Percentiles rank a stretch among this genome's conserved stretches.
phyloP scores from a whole-genome alignment of 2,113 vertebrate genomes.

The Solenodon paradoxus region DNA sequence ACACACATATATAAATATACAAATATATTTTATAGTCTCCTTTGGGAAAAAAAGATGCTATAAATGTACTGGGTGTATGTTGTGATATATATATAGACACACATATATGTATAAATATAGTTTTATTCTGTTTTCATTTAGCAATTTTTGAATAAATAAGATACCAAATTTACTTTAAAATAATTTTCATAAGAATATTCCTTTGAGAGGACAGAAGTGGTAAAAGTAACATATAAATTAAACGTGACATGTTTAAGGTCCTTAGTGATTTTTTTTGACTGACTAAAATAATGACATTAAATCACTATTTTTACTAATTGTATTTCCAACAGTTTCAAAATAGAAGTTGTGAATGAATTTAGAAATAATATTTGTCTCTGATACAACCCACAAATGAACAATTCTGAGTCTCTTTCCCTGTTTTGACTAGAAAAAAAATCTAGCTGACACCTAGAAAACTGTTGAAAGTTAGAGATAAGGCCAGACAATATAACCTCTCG shows the following conservation, averaged over 20 bases:
- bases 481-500: background rate
- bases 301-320: background rate
- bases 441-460: slow-evolving; percentile 30
- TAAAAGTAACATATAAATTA: background rate
- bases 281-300: background rate
- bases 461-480: background rate
- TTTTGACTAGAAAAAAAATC: slow-evolving; percentile 31
- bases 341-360: background rate
- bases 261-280: background rate
- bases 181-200: background rate
- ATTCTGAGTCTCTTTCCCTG: background rate
- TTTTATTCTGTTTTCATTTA: slow-evolving; percentile 4
- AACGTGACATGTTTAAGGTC: background rate
- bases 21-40: background rate
- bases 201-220: background rate
- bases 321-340: background rate
- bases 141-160: slow-evolving; percentile 43
- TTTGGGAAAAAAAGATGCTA: background rate
- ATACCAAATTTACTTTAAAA: background rate
- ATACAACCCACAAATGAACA: background rate
- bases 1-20: no score
- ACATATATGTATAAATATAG: background rate
- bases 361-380: slow-evolving; percentile 29
- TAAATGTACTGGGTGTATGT: background rate
- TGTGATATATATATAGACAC: background rate